Conservation (phyloP, 2,888 invertebrate genomes). For the Drosophila macrospina region DNA sequence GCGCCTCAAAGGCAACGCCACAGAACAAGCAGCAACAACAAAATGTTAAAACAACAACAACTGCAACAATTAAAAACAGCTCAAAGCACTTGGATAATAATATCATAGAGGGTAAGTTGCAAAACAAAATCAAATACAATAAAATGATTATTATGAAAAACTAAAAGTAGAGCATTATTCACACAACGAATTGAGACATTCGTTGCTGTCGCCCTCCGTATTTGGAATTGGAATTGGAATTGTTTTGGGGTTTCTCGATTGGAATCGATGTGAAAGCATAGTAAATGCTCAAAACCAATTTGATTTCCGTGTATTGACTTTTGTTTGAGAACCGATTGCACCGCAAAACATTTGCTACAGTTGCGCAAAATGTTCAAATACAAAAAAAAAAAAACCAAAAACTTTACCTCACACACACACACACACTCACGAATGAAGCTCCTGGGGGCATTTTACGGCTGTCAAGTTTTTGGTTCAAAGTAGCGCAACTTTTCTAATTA, state of each 20-base stretch:
- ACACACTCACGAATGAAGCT: conserved; percentile 30
- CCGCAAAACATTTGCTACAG: conserved; percentile 43
- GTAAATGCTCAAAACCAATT: conserved; percentile 39
- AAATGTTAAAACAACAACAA: conserved; percentile 39
- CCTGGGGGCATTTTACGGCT: conserved; percentile 60
- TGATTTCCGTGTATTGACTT: conserved; percentile 45
- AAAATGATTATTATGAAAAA: not conserved
- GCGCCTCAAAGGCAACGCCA: conserved; percentile 19
- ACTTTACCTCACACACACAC: conserved; percentile 17
- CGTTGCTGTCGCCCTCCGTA: conserved; percentile 35
- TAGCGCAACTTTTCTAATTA: conserved; percentile 71
- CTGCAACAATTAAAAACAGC: conserved; percentile 39
- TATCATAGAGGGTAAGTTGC: conserved; percentile 64
- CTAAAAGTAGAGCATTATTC: conserved; percentile 4
- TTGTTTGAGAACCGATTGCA: conserved; percentile 47
- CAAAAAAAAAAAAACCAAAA: too few species aligned
- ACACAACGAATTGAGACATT: conserved; percentile 10
- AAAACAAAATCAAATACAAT: conserved; percentile 9
- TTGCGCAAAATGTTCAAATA: conserved; percentile 33
- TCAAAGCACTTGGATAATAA: conserved; percentile 35
- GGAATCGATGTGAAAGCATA: conserved; percentile 60
- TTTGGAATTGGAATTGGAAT: too few species aligned
- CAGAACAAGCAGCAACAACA: conserved; percentile 12
- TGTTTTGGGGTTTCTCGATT: conserved; percentile 27
- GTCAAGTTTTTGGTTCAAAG: conserved; percentile 38